phyloP scores from a whole-genome alignment of 1,140 invertebrate species.

The Calephelis virginiensis region DNA sequence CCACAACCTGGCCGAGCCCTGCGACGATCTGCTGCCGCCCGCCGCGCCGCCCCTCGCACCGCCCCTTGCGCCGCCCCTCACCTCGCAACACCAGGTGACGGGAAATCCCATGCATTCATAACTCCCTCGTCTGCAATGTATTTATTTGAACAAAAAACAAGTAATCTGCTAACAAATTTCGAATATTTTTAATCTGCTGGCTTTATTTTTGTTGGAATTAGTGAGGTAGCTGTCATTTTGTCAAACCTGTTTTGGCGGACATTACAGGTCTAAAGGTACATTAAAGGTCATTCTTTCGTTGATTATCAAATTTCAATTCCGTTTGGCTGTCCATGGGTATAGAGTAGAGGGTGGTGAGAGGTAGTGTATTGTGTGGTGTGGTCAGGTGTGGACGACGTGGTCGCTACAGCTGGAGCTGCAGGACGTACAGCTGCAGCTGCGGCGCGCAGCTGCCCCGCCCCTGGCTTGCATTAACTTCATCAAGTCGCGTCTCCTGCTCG shows the following conservation, averaged over 20 bases:
- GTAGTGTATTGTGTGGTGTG: background rate
- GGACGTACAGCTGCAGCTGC: slow-evolving; percentile 16
- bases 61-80: slow-evolving; percentile 11
- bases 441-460: slow-evolving; percentile 75
- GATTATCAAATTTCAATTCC: no score
- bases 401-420: slow-evolving; percentile 91
- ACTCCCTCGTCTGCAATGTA: no score
- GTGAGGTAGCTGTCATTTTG: no score
- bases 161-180: no score
- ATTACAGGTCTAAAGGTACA: no score
- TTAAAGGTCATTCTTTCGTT: no score
- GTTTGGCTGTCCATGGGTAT: no score
- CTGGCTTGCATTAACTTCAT: slow-evolving; percentile 95
- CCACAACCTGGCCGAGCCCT: slow-evolving; percentile 94
- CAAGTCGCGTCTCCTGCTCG: slow-evolving; percentile 90
- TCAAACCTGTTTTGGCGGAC: no score
- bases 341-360: background rate
- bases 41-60: slow-evolving; percentile 41
- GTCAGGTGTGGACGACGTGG: slow-evolving; percentile 84
- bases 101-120: no score
- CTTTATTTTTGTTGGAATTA: no score
- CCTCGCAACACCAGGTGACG: background rate
- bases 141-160: no score
- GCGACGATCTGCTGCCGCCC: slow-evolving; percentile 83
- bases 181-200: no score